These are phyloP conservation scores for Harpalus rubripes DNA, from an alignment of 2,888 invertebrate genomes.

Conservation along the genomic window DNA sequence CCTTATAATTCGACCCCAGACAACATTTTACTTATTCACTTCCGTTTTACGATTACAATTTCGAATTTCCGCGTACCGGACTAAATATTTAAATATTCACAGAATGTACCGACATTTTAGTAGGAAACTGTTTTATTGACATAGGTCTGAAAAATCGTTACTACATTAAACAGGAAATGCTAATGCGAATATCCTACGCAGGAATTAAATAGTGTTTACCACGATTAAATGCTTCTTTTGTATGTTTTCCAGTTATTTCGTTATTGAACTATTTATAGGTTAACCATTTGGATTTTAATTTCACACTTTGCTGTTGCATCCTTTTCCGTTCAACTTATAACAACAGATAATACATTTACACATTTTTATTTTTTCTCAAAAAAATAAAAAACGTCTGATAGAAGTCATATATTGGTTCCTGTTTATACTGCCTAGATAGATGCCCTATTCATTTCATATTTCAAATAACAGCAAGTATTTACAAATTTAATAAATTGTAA, in stretches of 20 bases:
- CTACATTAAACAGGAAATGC: background rate
- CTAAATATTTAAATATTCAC: slow-evolving; percentile 29
- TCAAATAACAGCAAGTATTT: no score
- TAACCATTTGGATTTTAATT: background rate
- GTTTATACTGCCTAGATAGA: no score
- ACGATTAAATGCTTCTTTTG: background rate
- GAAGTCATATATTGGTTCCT: no score
- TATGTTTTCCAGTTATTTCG: background rate
- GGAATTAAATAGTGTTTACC: background rate
- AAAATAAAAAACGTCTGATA: no score
- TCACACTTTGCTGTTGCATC: background rate
- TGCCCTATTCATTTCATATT: no score
- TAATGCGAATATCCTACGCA: background rate
- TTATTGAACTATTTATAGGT: background rate
- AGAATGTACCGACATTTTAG: background rate
- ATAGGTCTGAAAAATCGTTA: background rate
- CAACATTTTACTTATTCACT: slow-evolving; percentile 43
- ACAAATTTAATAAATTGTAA: no score
- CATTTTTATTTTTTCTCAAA: no score
- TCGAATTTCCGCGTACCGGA: background rate
- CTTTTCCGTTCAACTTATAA: background rate
- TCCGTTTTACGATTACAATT: slow-evolving; percentile 27
- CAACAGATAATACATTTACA: no score
- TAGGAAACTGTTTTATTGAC: slow-evolving; percentile 8
- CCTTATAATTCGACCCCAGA: slow-evolving; percentile 30